Evolutionary conservation across 2,113 vertebrate species (phyloP).

Genomic region (Raphicerus campestris): DNA sequence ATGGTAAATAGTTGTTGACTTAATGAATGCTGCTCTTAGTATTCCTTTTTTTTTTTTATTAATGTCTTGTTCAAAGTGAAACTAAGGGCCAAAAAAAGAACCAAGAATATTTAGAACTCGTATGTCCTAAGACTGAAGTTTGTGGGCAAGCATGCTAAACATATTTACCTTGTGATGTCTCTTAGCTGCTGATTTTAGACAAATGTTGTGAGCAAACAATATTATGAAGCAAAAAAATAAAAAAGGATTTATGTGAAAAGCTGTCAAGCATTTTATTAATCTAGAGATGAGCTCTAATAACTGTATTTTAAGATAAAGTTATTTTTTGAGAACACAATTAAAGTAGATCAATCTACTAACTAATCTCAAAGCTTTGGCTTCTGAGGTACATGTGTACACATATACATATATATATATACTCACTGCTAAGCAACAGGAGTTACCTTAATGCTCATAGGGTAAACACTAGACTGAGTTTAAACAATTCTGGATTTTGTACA

Average conservation of each 20-base stretch:
- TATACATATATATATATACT: background rate
- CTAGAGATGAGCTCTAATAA: background rate
- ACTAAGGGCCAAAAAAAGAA: background rate
- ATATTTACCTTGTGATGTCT: background rate
- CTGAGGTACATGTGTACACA: background rate
- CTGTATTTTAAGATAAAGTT: background rate
- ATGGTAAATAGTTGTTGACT: background rate
- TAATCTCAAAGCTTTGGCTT: background rate
- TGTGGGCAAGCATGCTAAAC: background rate
- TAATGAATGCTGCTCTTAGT: background rate
- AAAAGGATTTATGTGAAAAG: background rate
- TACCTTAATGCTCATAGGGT: background rate
- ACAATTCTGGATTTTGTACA: background rate
- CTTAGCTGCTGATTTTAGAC: background rate
- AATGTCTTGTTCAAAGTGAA: background rate
- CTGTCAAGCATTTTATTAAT: background rate
- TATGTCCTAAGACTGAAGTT: background rate
- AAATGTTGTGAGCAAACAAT: background rate
- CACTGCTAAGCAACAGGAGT: background rate
- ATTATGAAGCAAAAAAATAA: background rate
- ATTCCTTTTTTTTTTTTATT: background rate
- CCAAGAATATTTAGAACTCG: background rate
- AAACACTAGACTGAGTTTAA: background rate
- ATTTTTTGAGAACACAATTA: background rate
- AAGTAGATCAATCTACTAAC: background rate